Conservation (phyloP, 2,113 vertebrate genomes). For the Himantopus leucocephalus region DNA sequence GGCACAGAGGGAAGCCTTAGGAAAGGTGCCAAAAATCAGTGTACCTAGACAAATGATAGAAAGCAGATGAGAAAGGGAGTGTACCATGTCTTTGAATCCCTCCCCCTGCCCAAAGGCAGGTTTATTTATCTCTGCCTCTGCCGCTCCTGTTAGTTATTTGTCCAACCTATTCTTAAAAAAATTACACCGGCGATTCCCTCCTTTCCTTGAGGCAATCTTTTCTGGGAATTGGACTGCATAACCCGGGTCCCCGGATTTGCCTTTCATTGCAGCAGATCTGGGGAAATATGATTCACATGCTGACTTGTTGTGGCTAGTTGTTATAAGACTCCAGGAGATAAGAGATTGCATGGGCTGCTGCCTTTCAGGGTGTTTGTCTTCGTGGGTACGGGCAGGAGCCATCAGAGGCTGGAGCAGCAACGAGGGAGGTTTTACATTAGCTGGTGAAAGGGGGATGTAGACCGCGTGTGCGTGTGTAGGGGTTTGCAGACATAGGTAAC, state of each 20-base stretch:
- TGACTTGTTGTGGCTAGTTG: not conserved
- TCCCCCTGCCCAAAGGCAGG: not conserved
- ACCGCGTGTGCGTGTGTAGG: no score
- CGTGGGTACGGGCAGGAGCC: not conserved
- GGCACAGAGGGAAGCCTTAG: not conserved
- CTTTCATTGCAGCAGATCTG: not conserved
- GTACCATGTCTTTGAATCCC: not conserved
- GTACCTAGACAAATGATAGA: not conserved
- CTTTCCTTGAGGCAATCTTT: not conserved
- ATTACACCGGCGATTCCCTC: fast-evolving
- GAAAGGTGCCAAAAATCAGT: not conserved
- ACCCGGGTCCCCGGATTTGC: not conserved
- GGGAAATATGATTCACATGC: not conserved
- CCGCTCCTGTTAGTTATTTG: not conserved
- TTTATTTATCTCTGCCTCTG: not conserved
- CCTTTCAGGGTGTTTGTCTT: not conserved
- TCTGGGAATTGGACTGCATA: not conserved
- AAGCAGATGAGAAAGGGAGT: not conserved
- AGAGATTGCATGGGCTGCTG: not conserved
- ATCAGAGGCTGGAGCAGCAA: not conserved
- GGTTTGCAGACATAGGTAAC: fast-evolving
- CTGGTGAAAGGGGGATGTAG: not conserved
- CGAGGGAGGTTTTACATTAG: not conserved
- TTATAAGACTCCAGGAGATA: not conserved
- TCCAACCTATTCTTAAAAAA: constrained; percentile 5